These are phyloP conservation scores for Tragopan temminckii DNA, from an alignment of 2,797 vertebrate genomes.

Conservation along the genomic window DNA sequence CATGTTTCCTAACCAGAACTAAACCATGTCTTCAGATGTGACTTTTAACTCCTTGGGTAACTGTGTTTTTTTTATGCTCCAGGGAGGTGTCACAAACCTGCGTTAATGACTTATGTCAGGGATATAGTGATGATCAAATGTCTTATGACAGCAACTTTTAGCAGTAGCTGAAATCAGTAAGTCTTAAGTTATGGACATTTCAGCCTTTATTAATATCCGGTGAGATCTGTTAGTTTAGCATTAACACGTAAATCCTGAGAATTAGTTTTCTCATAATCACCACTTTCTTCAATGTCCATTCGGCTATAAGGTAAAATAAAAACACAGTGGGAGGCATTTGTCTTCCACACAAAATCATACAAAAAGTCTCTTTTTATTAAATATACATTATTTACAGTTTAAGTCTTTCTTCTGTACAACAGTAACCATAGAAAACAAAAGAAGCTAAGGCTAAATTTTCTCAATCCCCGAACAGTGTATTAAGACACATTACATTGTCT, in stretches of 20 bases:
- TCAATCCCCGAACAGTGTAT: constrained; percentile 72
- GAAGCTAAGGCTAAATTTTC: constrained; percentile 83
- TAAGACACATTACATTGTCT: constrained; percentile 81
- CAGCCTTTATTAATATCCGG: constrained; percentile 41
- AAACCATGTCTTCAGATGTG: neutral
- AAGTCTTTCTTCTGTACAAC: constrained; percentile 88
- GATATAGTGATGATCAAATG: neutral
- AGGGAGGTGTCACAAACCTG: neutral
- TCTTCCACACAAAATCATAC: constrained; percentile 88
- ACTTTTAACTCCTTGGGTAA: neutral
- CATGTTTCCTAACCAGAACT: neutral
- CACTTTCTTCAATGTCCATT: constrained; percentile 15
- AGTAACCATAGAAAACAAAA: constrained; percentile 90
- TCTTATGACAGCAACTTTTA: constrained; percentile 35
- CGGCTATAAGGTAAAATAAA: constrained; percentile 64
- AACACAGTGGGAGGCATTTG: constrained; percentile 70
- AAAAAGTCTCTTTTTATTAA: constrained; percentile 92
- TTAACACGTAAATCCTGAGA: constrained; percentile 43
- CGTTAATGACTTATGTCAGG: neutral
- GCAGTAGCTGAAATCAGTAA: constrained; percentile 50
- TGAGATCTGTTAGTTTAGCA: neutral
- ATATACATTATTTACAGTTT: constrained; percentile 93
- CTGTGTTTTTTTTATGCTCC: neutral
- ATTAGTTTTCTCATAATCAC: neutral
- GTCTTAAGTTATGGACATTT: neutral